Evolutionary conservation across 1,140 invertebrate genomes (phyloP), one percentile per base, ranked within the genome.

Genomic region (Lucilia cuprina): DNA sequence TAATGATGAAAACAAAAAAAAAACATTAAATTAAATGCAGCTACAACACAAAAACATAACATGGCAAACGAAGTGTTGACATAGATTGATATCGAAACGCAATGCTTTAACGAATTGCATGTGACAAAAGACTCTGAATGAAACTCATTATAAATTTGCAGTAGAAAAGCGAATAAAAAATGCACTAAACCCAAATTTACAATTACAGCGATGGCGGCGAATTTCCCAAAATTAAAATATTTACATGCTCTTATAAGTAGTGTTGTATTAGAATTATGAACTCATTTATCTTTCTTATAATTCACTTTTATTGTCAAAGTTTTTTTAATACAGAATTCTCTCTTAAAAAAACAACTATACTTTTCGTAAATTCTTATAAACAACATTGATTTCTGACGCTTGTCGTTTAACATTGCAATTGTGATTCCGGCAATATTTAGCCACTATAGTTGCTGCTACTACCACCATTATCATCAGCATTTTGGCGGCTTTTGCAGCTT

Each of bases 1-100:
- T 41, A 41, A 41, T 41, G 41, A 41, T 41, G 41, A 41, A 8
- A 55, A 55, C 7, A 55, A 55, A 17, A 55, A 55, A 70, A 60
- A 17, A 60, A 60, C 55, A 60, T 60, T 60, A 60, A 60, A 60
- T 60, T 60, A 60, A 70, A 70, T 70, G 65, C 65, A 21, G 65
- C 65, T 19, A 70, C 65, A 25, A 70, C 65, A 70, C 19, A 60
- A 60, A 70, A 70, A 70, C 65, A 70, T 70, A 80, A 80, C 77
- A 49, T 80, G 77, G 77, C 77, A 80, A 80, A 80, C 47, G 77
- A 80, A 49, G 77, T 80, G 77, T 80, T 80, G 77, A 80, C 77
- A 80, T 80, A 80, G 77, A 80, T 80, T 80, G 77, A 80, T 49
- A 80, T 80, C 77, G 77, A 80, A 80, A 80, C 77, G 77, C 41